Evolutionary conservation across 2,888 invertebrate genomes (phyloP).

Genomic region (Ischnus inquisitorius): DNA sequence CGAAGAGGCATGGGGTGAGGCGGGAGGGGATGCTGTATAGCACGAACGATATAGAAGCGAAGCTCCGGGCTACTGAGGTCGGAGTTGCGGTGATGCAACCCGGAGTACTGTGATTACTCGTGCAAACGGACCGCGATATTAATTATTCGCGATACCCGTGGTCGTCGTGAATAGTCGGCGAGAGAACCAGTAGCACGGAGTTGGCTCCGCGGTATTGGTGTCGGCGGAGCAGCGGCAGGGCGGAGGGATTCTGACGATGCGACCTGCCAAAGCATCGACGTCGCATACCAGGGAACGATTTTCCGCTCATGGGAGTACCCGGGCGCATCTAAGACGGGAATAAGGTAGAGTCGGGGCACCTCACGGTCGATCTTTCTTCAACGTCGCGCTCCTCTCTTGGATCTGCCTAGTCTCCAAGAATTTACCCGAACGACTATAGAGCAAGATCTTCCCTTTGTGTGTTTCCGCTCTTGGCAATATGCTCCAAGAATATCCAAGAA

Average conservation of each 20-base stretch:
- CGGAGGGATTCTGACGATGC: constrained; percentile 30
- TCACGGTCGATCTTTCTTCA: constrained; percentile 14
- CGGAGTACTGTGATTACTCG: constrained; percentile 68
- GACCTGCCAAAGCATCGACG: constrained; percentile 52
- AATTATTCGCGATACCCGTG: constrained; percentile 80
- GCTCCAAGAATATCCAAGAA: not conserved
- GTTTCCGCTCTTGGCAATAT: not conserved
- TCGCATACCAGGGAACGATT: constrained; percentile 34
- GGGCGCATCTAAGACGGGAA: constrained; percentile 16
- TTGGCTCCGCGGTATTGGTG: constrained; percentile 30
- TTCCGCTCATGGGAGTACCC: constrained; percentile 46
- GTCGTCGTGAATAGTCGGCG: constrained; percentile 55
- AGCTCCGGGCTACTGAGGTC: constrained; percentile 40
- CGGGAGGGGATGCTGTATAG: not conserved
- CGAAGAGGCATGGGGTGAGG: not conserved
- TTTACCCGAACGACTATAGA: not conserved
- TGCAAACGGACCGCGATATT: constrained; percentile 81
- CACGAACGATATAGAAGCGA: constrained; percentile 9
- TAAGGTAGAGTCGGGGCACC: not conserved
- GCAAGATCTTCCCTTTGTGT: not conserved
- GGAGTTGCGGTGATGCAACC: constrained; percentile 52
- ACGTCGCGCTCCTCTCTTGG: not conserved
- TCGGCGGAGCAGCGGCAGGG: not conserved
- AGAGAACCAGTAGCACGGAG: constrained; percentile 12
- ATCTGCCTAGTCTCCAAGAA: not conserved